phyloP scores from a whole-genome alignment of 2,113 vertebrate species.

The Nothobranchius furzeri region DNA sequence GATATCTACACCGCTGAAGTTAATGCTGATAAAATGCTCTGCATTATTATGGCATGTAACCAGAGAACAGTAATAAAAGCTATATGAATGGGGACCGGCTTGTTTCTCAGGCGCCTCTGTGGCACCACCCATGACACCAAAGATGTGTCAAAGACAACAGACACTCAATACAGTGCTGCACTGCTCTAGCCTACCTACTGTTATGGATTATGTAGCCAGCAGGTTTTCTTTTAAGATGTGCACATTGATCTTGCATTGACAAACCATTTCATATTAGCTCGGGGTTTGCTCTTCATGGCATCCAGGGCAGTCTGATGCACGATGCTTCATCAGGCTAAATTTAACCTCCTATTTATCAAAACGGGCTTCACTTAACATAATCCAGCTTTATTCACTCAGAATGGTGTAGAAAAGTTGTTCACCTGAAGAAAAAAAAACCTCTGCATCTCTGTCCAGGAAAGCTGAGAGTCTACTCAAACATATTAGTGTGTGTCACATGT shows the following conservation, averaged over 20 bases:
- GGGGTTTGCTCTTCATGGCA: slow-evolving; percentile 58
- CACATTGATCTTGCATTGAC: slow-evolving; percentile 75
- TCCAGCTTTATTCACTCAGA: slow-evolving; percentile 34
- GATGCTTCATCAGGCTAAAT: slow-evolving; percentile 57
- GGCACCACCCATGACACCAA: slow-evolving; percentile 77
- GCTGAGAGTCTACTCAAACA: too few species aligned
- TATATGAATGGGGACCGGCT: slow-evolving; percentile 59
- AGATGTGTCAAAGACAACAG: slow-evolving; percentile 76
- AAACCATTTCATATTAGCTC: slow-evolving; percentile 69
- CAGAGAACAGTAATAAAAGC: slow-evolving; percentile 71
- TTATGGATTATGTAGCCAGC: slow-evolving; percentile 65
- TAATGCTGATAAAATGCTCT: slow-evolving; percentile 66
- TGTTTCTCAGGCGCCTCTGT: slow-evolving; percentile 68
- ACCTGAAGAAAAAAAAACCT: too few species aligned
- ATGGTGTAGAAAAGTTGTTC: background rate
- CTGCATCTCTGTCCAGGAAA: too few species aligned
- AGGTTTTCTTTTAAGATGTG: slow-evolving; percentile 63
- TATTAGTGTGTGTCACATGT: too few species aligned
- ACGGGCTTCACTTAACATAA: slow-evolving; percentile 56
- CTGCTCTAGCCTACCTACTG: slow-evolving; percentile 43
- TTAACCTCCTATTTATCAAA: slow-evolving; percentile 65
- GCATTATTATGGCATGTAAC: slow-evolving; percentile 67
- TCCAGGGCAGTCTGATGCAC: slow-evolving; percentile 71
- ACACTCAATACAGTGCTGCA: slow-evolving; percentile 67
- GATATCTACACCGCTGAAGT: slow-evolving; percentile 63